Base-by-base conservation (phyloP, 2,888 invertebrate species). In the Octodonta nipae region DNA sequence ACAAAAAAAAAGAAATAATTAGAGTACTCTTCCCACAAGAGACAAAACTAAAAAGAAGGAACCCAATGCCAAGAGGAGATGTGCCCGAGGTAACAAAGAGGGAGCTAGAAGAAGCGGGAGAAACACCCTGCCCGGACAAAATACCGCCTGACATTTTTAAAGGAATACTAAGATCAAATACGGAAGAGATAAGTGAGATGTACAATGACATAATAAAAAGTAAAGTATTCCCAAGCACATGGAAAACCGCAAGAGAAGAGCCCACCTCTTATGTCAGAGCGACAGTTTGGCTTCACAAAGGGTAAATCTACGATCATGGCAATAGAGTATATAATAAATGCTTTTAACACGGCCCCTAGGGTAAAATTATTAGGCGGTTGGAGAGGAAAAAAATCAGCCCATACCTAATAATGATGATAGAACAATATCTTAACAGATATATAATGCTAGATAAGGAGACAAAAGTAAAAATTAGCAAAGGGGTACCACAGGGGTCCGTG, bases 401-500 rank as follows among this genome's bases (percentile, higher is more conserved):
- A 5, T 11, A 22, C 13, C 4, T 15, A 11, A 1, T 29, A 28
- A 31, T 27, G 3, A 20, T 20, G 3, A 13, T 35, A 12, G 17
- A 17, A 5, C 15, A 25, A 15, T 32, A 26, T 13, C 26, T 25
- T 11, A 15, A 29, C 11, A 15, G 29, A 4, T 8, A 29, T 2
- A 29, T 17, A 15, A 17, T 16, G 11, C n/a, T 26, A 11, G 12
- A 11, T 8, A 20, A 26, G 3, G 26, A 15, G 3, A 32, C 13
- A 8, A 15, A 12, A 5, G 26, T 14, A 4, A 15, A 32, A 13
- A 15, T 26, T 10, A 4, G 16, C 5, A 15, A 14, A 12, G 36
- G 36, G 5, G 36, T 36, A 3, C 29, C 34, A 25, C 34, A 34
- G 15, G 28, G 32, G 7, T 31, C 32, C 7, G 13, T 38, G 3